Base-by-base conservation (phyloP, 2,797 vertebrate genomes). In the Todus mexicanus region DNA sequence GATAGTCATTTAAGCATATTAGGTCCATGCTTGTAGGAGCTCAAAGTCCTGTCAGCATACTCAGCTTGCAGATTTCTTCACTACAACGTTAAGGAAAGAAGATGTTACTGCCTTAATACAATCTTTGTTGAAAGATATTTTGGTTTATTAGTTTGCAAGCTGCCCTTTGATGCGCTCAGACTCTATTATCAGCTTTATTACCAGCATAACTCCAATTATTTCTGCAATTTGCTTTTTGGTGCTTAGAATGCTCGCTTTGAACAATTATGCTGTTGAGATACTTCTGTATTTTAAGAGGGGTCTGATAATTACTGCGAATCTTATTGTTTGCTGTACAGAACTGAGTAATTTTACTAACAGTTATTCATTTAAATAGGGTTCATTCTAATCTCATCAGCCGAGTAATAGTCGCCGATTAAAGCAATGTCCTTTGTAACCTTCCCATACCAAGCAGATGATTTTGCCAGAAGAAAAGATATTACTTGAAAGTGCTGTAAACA, bases 301-400 rank as follows among this genome's bases (percentile, higher is more conserved):
- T 79, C 54, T 69, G 43, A 81, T 84, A 95, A 84, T 92, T 80
- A 95, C 66, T 63, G 42, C 19, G 82, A 76, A 78, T 61, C 33
- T 87, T 92, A 64, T 25, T 81, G 54, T 74, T 89, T 63, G n/a
- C 21, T 90, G 63, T 68, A 81, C 37, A 88, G 48, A 93, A 82
- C 10, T 56, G n/a, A 85, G 45, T 40, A 68, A 87, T 89, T 96
- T 74, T 84, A 69, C 26, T 23, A 90, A 73, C 33, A 90, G 33
- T 88, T 95, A 80, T 66, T 95, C 23, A 83, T 81, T 92, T 77
- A 95, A 94, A 75, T 50, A 81, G 27, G 18, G 21, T 60, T 90
- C 31, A 79, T 89, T 77, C 81, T 79, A 73, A 80, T 76, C 81
- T 92, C 66, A 79, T 66, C 65, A 78, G 38, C 29, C 25, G 6